Evolutionary conservation across 2,888 invertebrate species (phyloP), one percentile per base, ranked within the genome.

Genomic region (Spialia ferax): DNA sequence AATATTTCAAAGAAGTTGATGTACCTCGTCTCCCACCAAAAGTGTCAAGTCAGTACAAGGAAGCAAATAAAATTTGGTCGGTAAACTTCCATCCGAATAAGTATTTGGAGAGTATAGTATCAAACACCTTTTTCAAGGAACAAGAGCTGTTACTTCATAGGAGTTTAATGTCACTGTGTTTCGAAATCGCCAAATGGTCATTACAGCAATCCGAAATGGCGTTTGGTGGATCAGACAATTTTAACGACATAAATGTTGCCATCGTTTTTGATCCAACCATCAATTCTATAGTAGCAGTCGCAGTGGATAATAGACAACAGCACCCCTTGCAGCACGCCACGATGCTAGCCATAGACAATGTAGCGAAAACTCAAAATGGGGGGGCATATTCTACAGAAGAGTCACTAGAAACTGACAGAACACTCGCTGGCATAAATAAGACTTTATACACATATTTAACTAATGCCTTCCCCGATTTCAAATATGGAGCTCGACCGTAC

Each of bases 271-370:
- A 99, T 93, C 97, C 98, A 0, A 84, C 88, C 5, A 83, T 83
- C 0, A 89, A 95, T 15, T 94, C 95, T 5, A 87, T 96, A 6
- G 95, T 98, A 0, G 95, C 97, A 0, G 89, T 97, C 8, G 95
- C 96, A 0, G 95, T 94, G 61, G 95, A 96, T 76, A 89, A 93
- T 71, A 85, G 92, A 64, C 83, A 91, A 35, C 78, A 91, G 1
- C 96, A 97, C 89, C 97, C 97, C 0, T 87, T 97, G 56, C 96
- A 96, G 83, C 99, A 99, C 89, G 96, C 97, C 3, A 92, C 96
- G 0, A 98, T 99, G 97, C 88, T 97, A 38, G 97, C 96, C 10
- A 94, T 99, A 65, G 98, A 99, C 86, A 94, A 96, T 75, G 97
- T 99, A 2, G 98, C 99, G 0, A 95, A 94, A 77, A 95, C 96